phyloP scores from a whole-genome alignment of 2,113 vertebrate genomes.

The Leiothrix lutea region DNA sequence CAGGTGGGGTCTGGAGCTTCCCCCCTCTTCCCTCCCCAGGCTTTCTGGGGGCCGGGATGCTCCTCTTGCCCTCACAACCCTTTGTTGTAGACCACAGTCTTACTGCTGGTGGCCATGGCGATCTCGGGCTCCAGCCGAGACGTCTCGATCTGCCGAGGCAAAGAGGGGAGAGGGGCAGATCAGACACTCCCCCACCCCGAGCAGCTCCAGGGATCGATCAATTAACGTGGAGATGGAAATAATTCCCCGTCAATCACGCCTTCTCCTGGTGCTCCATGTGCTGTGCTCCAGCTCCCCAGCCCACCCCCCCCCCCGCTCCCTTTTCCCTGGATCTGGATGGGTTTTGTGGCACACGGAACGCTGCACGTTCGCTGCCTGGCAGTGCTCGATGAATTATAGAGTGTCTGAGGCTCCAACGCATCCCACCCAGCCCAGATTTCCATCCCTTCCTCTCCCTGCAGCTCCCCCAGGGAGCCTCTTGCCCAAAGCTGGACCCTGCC shows the following conservation, averaged over 20 bases:
- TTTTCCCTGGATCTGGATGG: not conserved
- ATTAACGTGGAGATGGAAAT: not conserved
- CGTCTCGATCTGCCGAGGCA: conserved; percentile 87
- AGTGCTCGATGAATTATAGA: not conserved
- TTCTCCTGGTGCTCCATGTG: not conserved
- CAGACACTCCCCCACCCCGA: not conserved
- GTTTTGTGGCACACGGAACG: fast-evolving
- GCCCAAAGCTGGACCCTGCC: not conserved
- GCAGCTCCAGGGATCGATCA: not conserved
- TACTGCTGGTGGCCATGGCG: conserved; percentile 77
- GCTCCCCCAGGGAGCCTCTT: not conserved
- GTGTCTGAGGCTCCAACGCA: not conserved
- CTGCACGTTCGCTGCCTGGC: not conserved
- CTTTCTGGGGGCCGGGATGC: not conserved
- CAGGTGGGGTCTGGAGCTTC: not conserved
- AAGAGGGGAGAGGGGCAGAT: not conserved
- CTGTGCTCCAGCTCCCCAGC: not conserved
- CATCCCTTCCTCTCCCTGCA: not conserved
- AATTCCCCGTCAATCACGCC: fast-evolving
- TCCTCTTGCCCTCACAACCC: conserved; percentile 76
- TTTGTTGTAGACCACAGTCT: conserved; percentile 89
- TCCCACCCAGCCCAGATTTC: not conserved
- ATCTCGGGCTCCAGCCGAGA: conserved; percentile 87
- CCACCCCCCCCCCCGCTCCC: too few species aligned
- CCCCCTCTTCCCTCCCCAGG: not conserved